These are phyloP conservation scores for Chrysolina oricalcia DNA, from an alignment of 2,888 invertebrate genomes.

Conservation along the genomic window DNA sequence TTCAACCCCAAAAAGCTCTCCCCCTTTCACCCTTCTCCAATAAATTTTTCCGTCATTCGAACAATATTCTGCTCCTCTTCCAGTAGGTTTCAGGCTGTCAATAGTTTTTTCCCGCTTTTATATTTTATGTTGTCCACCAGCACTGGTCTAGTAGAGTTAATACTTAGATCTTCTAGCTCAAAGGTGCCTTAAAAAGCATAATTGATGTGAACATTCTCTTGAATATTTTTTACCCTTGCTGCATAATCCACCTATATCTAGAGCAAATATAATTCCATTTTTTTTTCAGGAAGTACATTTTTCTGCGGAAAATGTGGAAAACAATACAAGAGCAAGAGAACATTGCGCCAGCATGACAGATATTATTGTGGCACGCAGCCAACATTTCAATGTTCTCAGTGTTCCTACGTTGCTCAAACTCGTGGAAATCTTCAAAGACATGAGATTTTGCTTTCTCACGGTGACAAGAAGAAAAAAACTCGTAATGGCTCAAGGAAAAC, in stretches of 20 bases:
- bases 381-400: constrained; percentile 77
- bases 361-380: constrained; percentile 62
- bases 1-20: too few species aligned
- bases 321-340: constrained; percentile 53
- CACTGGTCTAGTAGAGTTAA: too few species aligned
- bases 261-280: neutral
- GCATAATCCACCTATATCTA: neutral
- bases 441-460: constrained; percentile 2
- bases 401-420: constrained; percentile 68
- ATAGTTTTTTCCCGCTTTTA: too few species aligned
- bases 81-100: too few species aligned
- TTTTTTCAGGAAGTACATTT: neutral
- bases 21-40: too few species aligned
- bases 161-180: too few species aligned
- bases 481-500: neutral
- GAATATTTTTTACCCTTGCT: neutral
- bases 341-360: constrained; percentile 57
- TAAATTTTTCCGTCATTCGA: too few species aligned
- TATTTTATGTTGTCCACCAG: too few species aligned
- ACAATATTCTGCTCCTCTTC: too few species aligned
- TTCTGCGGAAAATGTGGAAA: constrained; percentile 49
- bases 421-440: neutral
- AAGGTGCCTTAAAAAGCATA: too few species aligned
- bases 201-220: neutral
- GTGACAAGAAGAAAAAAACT: neutral